A percentile compares a stretch with the other conserved stretches of the same genome.
phyloP scores from a whole-genome alignment of 1,140 invertebrate species.

The Asobara japonica region DNA sequence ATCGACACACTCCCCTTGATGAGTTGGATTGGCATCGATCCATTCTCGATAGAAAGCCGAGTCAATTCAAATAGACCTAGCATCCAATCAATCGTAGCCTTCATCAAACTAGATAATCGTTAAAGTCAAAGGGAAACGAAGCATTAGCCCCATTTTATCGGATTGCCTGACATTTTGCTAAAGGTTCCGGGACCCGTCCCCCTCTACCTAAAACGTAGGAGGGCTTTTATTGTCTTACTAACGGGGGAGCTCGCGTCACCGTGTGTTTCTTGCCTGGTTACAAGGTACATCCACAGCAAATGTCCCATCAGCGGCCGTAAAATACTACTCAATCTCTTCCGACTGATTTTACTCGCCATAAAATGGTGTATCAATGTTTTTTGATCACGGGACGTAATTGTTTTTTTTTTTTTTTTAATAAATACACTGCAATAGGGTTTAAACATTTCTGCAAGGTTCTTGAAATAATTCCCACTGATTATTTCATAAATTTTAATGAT shows the following conservation, averaged over 20 bases:
- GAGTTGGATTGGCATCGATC: neutral
- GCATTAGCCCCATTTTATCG: conserved; percentile 59
- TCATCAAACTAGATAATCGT: conserved; percentile 24
- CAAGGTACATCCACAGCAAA: neutral
- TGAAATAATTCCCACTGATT: too few relatives aligned
- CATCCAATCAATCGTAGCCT: conserved; percentile 8
- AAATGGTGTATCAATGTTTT: too few relatives aligned
- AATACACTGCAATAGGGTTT: neutral
- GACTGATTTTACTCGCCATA: neutral
- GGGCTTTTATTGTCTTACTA: conserved; percentile 42
- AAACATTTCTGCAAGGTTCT: too few relatives aligned
- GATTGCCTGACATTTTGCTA: conserved; percentile 60
- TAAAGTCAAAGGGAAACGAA: conserved; percentile 28
- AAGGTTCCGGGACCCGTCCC: conserved; percentile 48
- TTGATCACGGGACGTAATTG: neutral
- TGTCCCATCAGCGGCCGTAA: neutral
- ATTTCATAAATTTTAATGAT: neutral
- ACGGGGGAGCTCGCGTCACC: conserved; percentile 39
- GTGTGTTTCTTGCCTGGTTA: neutral
- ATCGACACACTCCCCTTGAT: neutral
- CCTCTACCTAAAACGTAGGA: conserved; percentile 4
- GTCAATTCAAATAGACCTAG: neutral
- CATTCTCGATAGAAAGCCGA: neutral
- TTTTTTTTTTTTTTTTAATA: too few relatives aligned
- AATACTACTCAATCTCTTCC: neutral